Base-by-base conservation (phyloP, 2,797 vertebrate species). In the Halcyon badia region DNA sequence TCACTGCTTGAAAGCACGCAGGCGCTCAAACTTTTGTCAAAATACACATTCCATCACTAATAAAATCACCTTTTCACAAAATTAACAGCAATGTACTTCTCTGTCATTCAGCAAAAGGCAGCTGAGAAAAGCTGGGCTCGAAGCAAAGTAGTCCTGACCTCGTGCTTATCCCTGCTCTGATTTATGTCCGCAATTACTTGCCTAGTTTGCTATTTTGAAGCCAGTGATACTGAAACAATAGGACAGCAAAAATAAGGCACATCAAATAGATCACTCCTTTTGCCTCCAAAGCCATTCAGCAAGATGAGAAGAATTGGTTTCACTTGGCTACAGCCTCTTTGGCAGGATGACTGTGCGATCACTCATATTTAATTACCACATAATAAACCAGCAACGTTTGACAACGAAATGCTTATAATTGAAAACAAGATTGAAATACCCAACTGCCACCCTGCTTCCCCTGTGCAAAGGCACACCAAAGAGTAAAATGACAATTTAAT, bases 321-420 rank as follows among this genome's bases (percentile, higher is more conserved):
- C 37, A 33, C 77, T 86, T 11, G 18, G 73, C 65, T 84, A 25
- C 88, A 85, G 94, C 57, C 79, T 85, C 89, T 79, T 68, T 86
- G 95, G 94, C 91, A 91, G 95, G 56, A 60, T 35, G 84, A 86
- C 83, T 90, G 85, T 5, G 0, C 0, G 3, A 92, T 84, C 90
- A 91, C 76, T 97, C 96, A 88, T 79, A 95, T 96, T 97, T 97
- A 95, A 97, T 97, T 96, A 96, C 35, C 92, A 78, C 87, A 65
- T 78, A 92, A 94, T 90, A 96, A 97, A 96, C 76, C 89, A 75
- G 81, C 85, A 83, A 75, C 49, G 22, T 21, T 80, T 1, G 0
- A 91, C 96, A 96, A 96, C 92, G 84, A 96, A 97, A 93, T 39
- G 88, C 87, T 91, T 61, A 26, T 87, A 96, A 97, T 58, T 96